Evolutionary conservation across 1,140 invertebrate species (phyloP).

Genomic region (Drosophila nannoptera): DNA sequence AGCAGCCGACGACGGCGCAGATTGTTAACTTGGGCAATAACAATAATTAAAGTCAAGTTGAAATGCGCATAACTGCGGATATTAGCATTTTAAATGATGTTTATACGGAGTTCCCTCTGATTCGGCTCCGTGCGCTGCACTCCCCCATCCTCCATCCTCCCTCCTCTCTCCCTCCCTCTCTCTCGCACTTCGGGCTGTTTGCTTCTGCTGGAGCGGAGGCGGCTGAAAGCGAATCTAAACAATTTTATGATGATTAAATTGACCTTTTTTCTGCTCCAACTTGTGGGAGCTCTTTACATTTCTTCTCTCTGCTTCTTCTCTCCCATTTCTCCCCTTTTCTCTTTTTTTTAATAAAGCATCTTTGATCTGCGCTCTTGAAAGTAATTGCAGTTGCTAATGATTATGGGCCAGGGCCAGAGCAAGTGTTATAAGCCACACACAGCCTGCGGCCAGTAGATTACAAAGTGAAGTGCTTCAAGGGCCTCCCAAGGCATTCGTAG

Average conservation of each 20-base stretch:
- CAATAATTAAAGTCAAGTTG: conserved; percentile 79
- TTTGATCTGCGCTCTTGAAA: conserved; percentile 61
- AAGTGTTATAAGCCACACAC: conserved; percentile 22
- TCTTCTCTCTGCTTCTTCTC: not conserved
- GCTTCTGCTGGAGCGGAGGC: conserved; percentile 17
- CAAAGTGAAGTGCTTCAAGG: not conserved
- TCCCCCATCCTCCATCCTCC: conserved; percentile 3
- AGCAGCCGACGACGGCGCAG: conserved; percentile 61
- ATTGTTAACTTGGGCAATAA: conserved; percentile 78
- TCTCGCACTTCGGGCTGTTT: conserved; percentile 48
- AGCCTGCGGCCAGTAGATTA: conserved; percentile 15
- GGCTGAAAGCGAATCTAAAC: conserved; percentile 39
- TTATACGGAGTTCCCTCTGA: conserved; percentile 42
- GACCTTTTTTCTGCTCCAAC: conserved; percentile 52
- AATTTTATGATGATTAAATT: conserved; percentile 76
- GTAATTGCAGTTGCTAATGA: conserved; percentile 63
- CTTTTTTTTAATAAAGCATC: conserved; percentile 52
- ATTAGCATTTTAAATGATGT: conserved; percentile 79
- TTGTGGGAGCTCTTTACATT: conserved; percentile 21
- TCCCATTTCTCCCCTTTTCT: conserved; percentile 3
- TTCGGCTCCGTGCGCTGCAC: not conserved
- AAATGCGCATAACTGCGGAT: conserved; percentile 76
- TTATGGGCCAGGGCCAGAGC: conserved; percentile 23
- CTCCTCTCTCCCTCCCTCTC: no score
- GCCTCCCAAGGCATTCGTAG: not conserved